Percentiles rank a stretch among this genome's conserved stretches.
phyloP scores from a whole-genome alignment of 1,140 invertebrate genomes.

The Mylabris phalerata region DNA sequence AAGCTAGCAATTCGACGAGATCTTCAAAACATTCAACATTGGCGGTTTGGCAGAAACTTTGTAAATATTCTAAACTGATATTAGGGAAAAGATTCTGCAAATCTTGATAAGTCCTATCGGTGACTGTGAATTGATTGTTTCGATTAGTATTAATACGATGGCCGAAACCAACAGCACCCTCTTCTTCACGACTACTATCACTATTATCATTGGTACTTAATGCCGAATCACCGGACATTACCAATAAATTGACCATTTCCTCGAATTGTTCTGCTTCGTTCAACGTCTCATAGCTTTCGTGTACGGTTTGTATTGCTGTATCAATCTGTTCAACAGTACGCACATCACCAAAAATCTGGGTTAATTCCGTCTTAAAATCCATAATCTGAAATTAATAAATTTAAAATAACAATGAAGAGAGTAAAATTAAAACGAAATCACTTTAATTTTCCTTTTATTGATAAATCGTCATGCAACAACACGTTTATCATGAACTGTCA shows the following conservation, averaged over 20 bases:
- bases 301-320: background rate
- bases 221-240: constrained; percentile 1
- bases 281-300: background rate
- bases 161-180: constrained; percentile 3
- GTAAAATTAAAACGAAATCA: no score
- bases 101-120: background rate
- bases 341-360: background rate
- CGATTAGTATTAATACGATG: background rate
- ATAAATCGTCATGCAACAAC: no score
- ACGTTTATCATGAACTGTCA: no score
- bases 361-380: constrained; percentile 1
- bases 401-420: no score
- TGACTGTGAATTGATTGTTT: constrained; percentile 4
- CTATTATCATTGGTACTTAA: background rate
- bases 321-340: background rate
- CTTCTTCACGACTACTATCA: background rate
- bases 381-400: no score
- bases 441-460: no score
- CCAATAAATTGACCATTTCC: constrained; percentile 9
- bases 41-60: constrained; percentile 24
- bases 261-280: constrained; percentile 2
- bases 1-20: constrained; percentile 32
- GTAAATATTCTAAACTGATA: constrained; percentile 39
- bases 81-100: constrained; percentile 36
- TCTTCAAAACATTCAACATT: constrained; percentile 12